These are phyloP conservation scores for Mola mola DNA, from an alignment of 2,113 vertebrate species.

Conservation along the genomic window DNA sequence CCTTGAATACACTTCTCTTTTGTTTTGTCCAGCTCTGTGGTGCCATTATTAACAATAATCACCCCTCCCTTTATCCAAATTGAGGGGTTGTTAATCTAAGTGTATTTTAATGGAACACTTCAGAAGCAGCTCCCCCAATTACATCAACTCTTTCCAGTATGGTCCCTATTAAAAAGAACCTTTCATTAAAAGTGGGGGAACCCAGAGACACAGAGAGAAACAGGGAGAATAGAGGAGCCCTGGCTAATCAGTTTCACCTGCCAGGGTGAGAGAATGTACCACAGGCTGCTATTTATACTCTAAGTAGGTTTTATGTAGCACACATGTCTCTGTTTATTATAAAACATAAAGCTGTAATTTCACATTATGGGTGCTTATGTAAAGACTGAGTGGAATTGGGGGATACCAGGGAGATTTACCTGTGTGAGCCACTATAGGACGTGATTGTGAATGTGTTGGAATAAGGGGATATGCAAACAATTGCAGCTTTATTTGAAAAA, in stretches of 20 bases:
- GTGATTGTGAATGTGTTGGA: conserved; percentile 21
- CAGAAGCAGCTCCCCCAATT: conserved; percentile 68
- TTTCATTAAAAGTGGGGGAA: conserved; percentile 56
- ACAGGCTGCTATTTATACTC: conserved; percentile 54
- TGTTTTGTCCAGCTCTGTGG: conserved; percentile 51
- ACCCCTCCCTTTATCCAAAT: conserved; percentile 67
- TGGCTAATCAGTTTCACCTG: conserved; percentile 77
- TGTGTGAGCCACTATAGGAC: conserved; percentile 6
- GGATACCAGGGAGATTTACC: conserved; percentile 28
- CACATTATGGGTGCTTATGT: conserved; percentile 48
- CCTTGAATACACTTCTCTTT: conserved; percentile 63
- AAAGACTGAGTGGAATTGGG: conserved; percentile 25
- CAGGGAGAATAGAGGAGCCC: conserved; percentile 48
- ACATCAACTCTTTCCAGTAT: conserved; percentile 72
- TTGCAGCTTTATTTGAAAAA: conserved; percentile 23
- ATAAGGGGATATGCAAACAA: conserved; percentile 21
- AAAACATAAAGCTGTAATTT: conserved; percentile 64
- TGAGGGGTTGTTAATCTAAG: conserved; percentile 66
- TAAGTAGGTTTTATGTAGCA: conserved; percentile 62
- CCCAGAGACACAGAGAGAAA: conserved; percentile 53
- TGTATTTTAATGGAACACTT: conserved; percentile 76
- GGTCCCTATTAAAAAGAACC: conserved; percentile 73
- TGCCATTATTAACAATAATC: conserved; percentile 65
- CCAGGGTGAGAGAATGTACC: conserved; percentile 54
- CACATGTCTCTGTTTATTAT: conserved; percentile 78